These are phyloP conservation scores for Poeciliopsis prolifica DNA, from an alignment of 2,113 vertebrate genomes.

Conservation along the genomic window DNA sequence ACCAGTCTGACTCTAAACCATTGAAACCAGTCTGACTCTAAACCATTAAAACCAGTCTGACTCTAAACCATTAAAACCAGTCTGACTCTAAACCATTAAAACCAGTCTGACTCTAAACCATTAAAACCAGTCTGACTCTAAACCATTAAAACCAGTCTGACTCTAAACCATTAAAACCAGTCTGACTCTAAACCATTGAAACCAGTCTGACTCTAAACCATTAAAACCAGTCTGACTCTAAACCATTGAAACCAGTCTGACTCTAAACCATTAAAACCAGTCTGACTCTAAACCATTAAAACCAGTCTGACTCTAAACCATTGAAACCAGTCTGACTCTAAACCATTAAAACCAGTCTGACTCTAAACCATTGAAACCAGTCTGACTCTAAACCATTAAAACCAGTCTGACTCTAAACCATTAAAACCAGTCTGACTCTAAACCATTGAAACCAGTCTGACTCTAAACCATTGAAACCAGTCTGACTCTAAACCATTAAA, in stretches of 20 bases:
- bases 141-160: neutral
- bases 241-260: neutral
- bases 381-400: too few relatives aligned
- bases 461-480: neutral
- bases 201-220: neutral
- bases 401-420: neutral
- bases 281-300: too few relatives aligned
- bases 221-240: neutral
- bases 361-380: too few relatives aligned
- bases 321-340: neutral
- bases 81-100: too few relatives aligned
- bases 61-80: too few relatives aligned
- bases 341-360: neutral
- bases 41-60: neutral
- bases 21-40: neutral
- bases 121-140: neutral
- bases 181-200: too few relatives aligned
- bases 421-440: neutral
- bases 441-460: neutral
- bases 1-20: neutral
- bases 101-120: neutral
- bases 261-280: too few relatives aligned
- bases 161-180: too few relatives aligned
- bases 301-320: neutral
- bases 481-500: conserved; percentile 1